phyloP scores from a whole-genome alignment of 2,888 invertebrate genomes.

The Andrena marginata region DNA sequence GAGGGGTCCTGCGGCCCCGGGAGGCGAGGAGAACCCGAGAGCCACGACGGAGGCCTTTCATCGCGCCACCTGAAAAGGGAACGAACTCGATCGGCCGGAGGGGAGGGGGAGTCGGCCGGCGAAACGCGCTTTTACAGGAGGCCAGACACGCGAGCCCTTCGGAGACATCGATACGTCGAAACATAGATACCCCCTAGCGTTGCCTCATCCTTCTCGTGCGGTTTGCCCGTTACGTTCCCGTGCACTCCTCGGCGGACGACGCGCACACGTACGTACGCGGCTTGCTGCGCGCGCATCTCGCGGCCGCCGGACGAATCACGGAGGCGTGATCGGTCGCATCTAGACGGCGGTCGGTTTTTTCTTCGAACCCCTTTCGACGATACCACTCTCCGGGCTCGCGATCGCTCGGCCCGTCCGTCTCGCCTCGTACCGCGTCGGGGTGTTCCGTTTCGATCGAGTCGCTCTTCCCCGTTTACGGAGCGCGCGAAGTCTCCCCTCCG shows the following conservation, averaged over 20 bases:
- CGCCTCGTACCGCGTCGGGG: not conserved
- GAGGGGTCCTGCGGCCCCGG: not conserved
- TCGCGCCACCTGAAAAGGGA: not conserved
- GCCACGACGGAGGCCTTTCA: not conserved
- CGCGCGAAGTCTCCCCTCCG: constrained; percentile 22
- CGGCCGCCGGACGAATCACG: not conserved
- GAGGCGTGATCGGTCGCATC: not conserved
- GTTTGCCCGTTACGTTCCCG: constrained; percentile 63
- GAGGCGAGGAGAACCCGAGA: not conserved
- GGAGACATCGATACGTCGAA: constrained; percentile 71
- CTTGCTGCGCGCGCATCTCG: not conserved
- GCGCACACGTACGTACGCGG: not conserved
- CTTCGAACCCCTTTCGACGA: too few species aligned
- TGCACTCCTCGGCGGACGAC: not conserved
- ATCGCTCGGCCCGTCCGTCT: not conserved
- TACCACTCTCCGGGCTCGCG: too few species aligned
- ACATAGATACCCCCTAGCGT: constrained; percentile 73
- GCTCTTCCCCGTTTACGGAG: not conserved
- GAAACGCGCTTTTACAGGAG: constrained; percentile 58
- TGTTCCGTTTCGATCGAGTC: not conserved
- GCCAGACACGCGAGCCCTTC: constrained; percentile 74
- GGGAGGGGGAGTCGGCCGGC: not conserved
- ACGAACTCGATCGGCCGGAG: not conserved
- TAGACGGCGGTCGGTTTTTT: not conserved
- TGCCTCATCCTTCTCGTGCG: constrained; percentile 72